Conservation (phyloP, 2,888 invertebrate species). For the Tanypteryx hageni region DNA sequence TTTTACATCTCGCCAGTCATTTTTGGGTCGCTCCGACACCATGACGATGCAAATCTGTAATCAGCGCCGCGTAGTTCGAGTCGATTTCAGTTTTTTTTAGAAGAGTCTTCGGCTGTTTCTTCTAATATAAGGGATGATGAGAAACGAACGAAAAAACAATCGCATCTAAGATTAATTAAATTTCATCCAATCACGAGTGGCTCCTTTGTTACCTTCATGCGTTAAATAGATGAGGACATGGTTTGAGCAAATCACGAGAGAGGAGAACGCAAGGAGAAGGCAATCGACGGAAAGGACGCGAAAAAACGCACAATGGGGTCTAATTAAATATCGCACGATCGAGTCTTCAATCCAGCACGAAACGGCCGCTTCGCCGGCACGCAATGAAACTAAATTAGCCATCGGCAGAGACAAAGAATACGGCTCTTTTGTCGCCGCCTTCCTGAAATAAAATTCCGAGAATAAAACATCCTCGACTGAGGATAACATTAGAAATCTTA, state of each 20-base stretch:
- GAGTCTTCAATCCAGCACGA: background rate
- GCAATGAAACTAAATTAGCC: background rate
- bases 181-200: too few relatives aligned
- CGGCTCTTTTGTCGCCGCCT: background rate
- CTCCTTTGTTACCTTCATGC: too few relatives aligned
- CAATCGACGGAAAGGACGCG: background rate
- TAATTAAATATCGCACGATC: background rate
- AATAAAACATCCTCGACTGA: background rate
- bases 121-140: too few relatives aligned
- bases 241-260: too few relatives aligned
- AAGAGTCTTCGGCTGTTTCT: too few relatives aligned
- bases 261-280: background rate
- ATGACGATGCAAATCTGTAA: constrained; percentile 20
- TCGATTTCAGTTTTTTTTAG: too few relatives aligned
- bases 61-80: too few relatives aligned
- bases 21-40: background rate
- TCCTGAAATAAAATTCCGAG: background rate
- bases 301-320: background rate
- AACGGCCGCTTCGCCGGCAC: background rate
- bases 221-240: too few relatives aligned
- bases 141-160: too few relatives aligned
- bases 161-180: too few relatives aligned
- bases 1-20: constrained; percentile 27
- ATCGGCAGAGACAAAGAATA: background rate
- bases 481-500: background rate